Percentiles rank a stretch among this genome's conserved stretches.
These are phyloP conservation scores for Cerceris ruficornis DNA, from an alignment of 2,888 invertebrate genomes.

Conservation along the genomic window DNA sequence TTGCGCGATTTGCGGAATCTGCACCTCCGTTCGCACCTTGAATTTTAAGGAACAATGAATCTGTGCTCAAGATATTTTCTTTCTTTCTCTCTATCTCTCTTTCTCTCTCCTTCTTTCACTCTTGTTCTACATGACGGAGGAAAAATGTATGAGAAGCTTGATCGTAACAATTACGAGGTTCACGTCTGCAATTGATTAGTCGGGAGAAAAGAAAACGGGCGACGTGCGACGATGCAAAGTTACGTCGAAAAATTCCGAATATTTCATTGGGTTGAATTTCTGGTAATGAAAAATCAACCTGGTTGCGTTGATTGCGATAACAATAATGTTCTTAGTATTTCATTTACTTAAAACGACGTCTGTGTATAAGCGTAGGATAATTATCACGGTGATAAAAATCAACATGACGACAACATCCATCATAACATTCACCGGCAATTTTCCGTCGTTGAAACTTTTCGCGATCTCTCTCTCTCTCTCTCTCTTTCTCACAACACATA, in stretches of 20 bases:
- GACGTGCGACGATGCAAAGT: background rate
- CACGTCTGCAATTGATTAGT: background rate
- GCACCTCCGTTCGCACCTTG: background rate
- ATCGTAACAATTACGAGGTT: background rate
- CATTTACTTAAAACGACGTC: background rate
- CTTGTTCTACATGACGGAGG: background rate
- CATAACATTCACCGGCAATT: background rate
- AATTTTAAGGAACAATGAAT: background rate
- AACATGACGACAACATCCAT: background rate
- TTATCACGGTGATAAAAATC: background rate
- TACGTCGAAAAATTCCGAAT: background rate
- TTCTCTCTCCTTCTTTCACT: background rate
- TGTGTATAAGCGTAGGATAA: background rate
- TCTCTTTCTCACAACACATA: background rate
- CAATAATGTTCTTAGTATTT: background rate
- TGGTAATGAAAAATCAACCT: background rate
- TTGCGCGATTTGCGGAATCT: background rate
- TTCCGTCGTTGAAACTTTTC: background rate
- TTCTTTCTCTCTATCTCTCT: background rate
- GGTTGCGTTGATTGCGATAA: background rate
- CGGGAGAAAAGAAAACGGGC: background rate
- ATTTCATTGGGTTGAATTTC: background rate
- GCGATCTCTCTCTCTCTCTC: background rate
- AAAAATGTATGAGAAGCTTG: background rate
- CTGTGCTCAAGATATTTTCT: background rate